Percentiles rank a stretch among this genome's conserved stretches.
Evolutionary conservation across 1,140 invertebrate genomes (phyloP).

Genomic region (Muscidifurax raptorellus): DNA sequence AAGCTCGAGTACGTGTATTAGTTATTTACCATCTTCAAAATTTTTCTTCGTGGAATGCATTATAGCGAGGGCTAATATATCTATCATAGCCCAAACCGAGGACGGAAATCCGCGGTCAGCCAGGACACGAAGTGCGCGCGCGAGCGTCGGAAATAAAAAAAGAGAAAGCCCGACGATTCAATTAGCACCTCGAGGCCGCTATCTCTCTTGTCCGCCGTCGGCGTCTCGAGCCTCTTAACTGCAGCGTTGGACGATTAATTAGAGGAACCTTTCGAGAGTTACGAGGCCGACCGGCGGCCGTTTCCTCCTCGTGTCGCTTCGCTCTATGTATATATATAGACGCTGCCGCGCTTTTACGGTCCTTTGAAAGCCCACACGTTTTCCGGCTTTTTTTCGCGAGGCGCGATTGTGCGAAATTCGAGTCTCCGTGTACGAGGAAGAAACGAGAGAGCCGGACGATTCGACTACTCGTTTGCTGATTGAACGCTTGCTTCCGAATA

Average conservation of each 20-base stretch:
- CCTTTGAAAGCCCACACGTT: neutral
- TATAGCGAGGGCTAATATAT: too few species aligned
- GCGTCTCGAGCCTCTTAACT: conserved; percentile 4
- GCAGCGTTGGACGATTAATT: conserved; percentile 36
- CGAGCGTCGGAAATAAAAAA: neutral
- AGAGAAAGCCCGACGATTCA: neutral
- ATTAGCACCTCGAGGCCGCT: conserved; percentile 28
- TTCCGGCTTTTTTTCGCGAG: neutral
- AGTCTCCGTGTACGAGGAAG: neutral
- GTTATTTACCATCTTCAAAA: too few species aligned
- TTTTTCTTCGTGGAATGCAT: too few species aligned
- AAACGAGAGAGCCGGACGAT: too few species aligned
- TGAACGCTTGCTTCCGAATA: neutral
- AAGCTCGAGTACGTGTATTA: too few species aligned
- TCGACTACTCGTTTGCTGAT: neutral
- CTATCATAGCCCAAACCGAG: neutral
- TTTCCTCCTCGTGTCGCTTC: neutral
- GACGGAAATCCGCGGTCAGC: neutral
- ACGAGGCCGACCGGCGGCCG: neutral
- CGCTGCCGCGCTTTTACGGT: conserved; percentile 3
- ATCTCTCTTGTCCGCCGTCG: neutral
- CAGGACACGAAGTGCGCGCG: neutral
- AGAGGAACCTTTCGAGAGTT: conserved; percentile 23
- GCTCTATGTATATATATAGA: neutral
- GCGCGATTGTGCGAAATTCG: neutral